Conservation (phyloP, 2,113 vertebrate species). For the Electrona antarctica region DNA sequence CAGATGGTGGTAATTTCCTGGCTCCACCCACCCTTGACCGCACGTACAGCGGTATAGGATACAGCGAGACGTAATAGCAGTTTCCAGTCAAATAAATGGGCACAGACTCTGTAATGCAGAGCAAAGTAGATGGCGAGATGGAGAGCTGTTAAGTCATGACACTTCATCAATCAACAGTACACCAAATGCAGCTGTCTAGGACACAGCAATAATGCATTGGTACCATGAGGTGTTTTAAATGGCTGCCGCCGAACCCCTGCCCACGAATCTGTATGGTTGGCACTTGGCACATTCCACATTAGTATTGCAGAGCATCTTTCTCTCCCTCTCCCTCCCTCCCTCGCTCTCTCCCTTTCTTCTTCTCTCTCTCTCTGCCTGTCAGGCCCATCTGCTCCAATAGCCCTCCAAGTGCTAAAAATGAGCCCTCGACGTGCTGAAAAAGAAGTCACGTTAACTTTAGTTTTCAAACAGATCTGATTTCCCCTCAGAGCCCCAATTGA, state of each 20-base stretch:
- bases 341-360: conserved; percentile 8
- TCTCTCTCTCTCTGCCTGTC: conserved; percentile 54
- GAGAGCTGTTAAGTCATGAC: not conserved
- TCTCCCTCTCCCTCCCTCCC: not conserved
- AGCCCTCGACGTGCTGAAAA: conserved; percentile 53
- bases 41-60: no score
- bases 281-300: conserved; percentile 65
- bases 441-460: conserved; percentile 58
- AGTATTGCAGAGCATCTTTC: conserved; percentile 67
- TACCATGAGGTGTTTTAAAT: conserved; percentile 10
- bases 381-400: conserved; percentile 68
- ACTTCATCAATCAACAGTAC: conserved; percentile 18
- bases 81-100: not conserved
- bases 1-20: no score
- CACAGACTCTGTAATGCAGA: not conserved
- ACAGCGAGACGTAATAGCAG: not conserved
- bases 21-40: no score
- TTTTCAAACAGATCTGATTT: conserved; percentile 44
- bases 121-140: not conserved
- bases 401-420: conserved; percentile 52
- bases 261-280: conserved; percentile 55
- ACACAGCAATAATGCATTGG: conserved; percentile 9
- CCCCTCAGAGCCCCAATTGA: conserved; percentile 37
- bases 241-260: conserved; percentile 17
- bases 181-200: not conserved